phyloP scores from a whole-genome alignment of 2,888 invertebrate species.

The Melieria omissa region DNA sequence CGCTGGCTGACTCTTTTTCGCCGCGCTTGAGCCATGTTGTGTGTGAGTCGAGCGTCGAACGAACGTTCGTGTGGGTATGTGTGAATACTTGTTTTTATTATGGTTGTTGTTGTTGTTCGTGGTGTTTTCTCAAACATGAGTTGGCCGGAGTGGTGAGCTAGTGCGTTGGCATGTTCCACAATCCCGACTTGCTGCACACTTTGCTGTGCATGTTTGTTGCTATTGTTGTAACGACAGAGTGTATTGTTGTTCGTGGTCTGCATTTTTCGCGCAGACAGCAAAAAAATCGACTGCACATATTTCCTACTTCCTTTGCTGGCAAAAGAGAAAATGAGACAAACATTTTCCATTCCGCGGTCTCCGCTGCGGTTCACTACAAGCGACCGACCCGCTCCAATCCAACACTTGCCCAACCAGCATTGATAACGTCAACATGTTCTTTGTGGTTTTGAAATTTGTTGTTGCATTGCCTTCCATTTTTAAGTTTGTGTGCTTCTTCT shows the following conservation, averaged over 20 bases:
- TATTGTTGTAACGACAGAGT: constrained; percentile 8
- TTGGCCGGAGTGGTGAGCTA: background rate
- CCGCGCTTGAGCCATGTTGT: background rate
- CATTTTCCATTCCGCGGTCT: too few species aligned
- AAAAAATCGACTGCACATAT: constrained; percentile 18
- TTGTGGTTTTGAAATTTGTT: too few species aligned
- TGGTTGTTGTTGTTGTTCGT: constrained; percentile 7
- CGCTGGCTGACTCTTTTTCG: constrained; percentile 6
- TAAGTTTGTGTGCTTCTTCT: too few species aligned
- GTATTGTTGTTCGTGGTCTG: constrained; percentile 20
- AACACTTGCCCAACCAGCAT: too few species aligned
- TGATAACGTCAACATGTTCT: too few species aligned
- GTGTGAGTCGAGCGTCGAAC: constrained; percentile 21
- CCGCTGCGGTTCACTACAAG: too few species aligned
- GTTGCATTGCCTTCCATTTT: too few species aligned
- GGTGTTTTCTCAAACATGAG: background rate
- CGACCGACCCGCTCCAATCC: too few species aligned
- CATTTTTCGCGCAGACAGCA: constrained; percentile 11
- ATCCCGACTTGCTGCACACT: constrained; percentile 23
- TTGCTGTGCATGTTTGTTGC: constrained; percentile 11
- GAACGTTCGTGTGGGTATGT: constrained; percentile 18
- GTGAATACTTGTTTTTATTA: background rate
- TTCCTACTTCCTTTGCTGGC: constrained; percentile 27
- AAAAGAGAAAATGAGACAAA: background rate
- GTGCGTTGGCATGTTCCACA: constrained; percentile 41